Evolutionary conservation across 2,113 vertebrate genomes (phyloP), one percentile per base, ranked within the genome.

Genomic region (Agapornis roseicollis): DNA sequence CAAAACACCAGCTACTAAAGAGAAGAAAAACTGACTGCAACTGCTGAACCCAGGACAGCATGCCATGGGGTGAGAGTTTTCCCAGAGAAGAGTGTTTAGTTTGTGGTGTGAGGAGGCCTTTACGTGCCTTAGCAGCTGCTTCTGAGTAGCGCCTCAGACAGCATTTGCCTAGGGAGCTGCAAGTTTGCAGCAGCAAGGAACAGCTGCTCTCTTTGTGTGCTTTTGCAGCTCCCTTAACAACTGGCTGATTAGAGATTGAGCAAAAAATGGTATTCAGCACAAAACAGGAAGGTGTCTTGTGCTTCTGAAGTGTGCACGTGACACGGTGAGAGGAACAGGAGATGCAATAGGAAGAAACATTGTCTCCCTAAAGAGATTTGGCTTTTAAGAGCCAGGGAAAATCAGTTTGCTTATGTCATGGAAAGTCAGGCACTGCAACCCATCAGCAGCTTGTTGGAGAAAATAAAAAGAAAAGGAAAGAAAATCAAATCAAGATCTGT

Each of bases 201-300:
- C 97, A 98, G 96, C 97, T 98, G 98, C 80, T 96, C 69, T 72
- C 91, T 97, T 95, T 94, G 92, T 96, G 70, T 74, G 89, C 55
- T 78, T 97, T 77, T 81, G 79, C 87, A 80, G 80, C 68, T 89
- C 92, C 87, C 76, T 84, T 94, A 96, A 92, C 49, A 92, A 97
- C 96, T 18, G 72, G 70, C 81, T 96, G 95, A 96, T 97, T 97
- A 96, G 95, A 96, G 97, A 97, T 95, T 95, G 89, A 91, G 89
- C 86, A 97, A 95, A 97, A 97, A 93, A 63, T 13, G 31, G 50
- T 88, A 49, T 85, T 97, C 94, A 96, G 95, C 89, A 92, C 83
- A 81, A 95, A 97, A 93, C 88, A 96, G 94, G 91, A 96, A 96
- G 94, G 94, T 97, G 35, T 94, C 93, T 89, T 95, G 89, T 49